Evolutionary conservation across 2,797 vertebrate genomes (phyloP), one percentile per base, ranked within the genome.

Genomic region (Miichthys miiuy): DNA sequence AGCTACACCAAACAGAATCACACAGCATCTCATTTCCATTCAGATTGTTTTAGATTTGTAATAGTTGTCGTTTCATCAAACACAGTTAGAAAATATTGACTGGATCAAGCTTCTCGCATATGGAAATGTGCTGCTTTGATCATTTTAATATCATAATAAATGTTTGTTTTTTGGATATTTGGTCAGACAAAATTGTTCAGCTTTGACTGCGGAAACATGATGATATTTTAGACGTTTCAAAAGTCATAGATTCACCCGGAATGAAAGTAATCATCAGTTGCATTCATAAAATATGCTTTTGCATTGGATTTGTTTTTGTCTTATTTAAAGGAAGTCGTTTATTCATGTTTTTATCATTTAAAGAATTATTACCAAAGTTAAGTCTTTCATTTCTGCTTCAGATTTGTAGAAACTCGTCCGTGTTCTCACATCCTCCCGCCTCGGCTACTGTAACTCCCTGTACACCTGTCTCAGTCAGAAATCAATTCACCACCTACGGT

Each of bases 1-100:
- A 75, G 30, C 34, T 27, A 46, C 16, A 64, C 57, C 14, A 30
- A 51, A 34, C 62, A 60, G 60, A 77, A 41, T 71, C 58, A 47
- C 56, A 20, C 11, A 9, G 41, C 30, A 38, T 46, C n/a, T 51
- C 42, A 18, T 42, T 57, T 41, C 5, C 55, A 52, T 47, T 48
- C 25, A 46, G 20, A 55, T 8, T 9, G 34, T 38, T 30, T 50
- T 44, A 46, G 56, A 34, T 21, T 38, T 38, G 34, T 38, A 2
- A 38, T 20, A 48, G 12, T 3, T 13, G 42, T 44, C 34, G 27
- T 72, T 72, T 5, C n/a, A 21, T 64, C 67, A 18, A 17, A 25
- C 48, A n/a, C 48, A 72, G 60, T 46, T 21, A 3, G 18, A 6
- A 58, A 66, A 51, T 27, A 61, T 46, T 20, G n/a, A 20, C 3